Conservation (phyloP, 2,888 invertebrate genomes). For the Athripsodes cinereus region DNA sequence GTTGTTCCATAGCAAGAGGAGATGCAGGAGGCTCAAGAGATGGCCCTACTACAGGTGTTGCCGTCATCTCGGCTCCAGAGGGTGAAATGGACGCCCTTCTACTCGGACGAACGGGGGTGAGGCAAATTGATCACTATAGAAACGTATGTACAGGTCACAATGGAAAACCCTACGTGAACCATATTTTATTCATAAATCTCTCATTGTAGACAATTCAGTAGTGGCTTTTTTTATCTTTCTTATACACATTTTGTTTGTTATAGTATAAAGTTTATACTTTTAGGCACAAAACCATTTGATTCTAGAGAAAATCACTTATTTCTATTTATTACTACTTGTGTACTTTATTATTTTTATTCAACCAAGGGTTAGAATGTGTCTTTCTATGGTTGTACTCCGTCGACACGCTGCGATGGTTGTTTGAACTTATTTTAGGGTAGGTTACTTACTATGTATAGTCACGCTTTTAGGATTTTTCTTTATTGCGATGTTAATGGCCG, state of each 20-base stretch:
- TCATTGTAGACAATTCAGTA: background rate
- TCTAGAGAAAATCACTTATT: no score
- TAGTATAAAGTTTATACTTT: background rate
- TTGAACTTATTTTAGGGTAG: no score
- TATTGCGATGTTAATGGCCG: no score
- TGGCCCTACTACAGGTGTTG: conserved; percentile 50
- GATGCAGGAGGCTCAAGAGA: conserved; percentile 30
- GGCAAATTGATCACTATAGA: conserved; percentile 54
- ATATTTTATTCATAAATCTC: conserved; percentile 4
- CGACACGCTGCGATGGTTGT: no score
- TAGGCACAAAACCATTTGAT: background rate
- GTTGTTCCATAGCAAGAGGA: conserved; percentile 33
- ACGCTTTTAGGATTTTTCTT: no score
- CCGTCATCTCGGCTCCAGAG: conserved; percentile 56
- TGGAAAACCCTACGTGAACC: conserved; percentile 11
- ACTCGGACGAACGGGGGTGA: conserved; percentile 72
- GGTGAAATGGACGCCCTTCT: conserved; percentile 77
- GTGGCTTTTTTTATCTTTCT: conserved; percentile 4
- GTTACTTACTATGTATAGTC: no score
- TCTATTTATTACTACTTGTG: no score
- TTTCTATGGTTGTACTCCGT: no score
- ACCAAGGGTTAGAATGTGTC: no score
- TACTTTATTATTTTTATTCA: background rate
- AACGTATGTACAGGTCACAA: conserved; percentile 42
- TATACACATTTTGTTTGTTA: background rate